Evolutionary conservation across 2,113 vertebrate species (phyloP).

Genomic region (Rhagologus leucostigma): DNA sequence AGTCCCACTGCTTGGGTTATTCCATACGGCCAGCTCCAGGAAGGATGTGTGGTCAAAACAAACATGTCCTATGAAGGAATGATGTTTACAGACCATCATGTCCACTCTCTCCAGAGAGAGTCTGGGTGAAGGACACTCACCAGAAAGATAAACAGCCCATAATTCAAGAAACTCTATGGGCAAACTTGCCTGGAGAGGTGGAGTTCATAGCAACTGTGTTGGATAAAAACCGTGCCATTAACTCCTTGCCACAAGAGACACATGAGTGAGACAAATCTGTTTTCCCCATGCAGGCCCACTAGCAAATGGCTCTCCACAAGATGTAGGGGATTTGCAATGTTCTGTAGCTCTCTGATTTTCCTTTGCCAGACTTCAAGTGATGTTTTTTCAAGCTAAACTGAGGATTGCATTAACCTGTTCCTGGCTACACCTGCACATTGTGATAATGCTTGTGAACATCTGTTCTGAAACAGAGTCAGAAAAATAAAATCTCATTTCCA

Average conservation of each 20-base stretch:
- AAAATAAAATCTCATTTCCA: neutral
- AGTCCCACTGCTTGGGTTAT: neutral
- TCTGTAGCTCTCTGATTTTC: neutral
- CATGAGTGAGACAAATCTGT: fast-evolving
- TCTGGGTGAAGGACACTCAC: neutral
- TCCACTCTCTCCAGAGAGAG: neutral
- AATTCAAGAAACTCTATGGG: neutral
- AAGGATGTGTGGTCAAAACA: neutral
- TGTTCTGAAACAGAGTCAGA: neutral
- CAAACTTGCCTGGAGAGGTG: neutral
- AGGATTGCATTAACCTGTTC: neutral
- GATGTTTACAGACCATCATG: neutral
- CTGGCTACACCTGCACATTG: neutral
- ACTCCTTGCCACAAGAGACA: neutral
- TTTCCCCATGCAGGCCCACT: neutral
- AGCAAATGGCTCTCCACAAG: neutral
- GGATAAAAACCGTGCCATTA: neutral
- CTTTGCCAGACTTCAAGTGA: neutral
- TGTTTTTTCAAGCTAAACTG: neutral
- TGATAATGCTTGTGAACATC: neutral
- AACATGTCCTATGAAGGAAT: neutral
- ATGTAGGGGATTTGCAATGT: fast-evolving
- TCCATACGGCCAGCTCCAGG: neutral
- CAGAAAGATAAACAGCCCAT: neutral
- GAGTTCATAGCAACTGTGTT: neutral